These are phyloP conservation scores for Coenobita brevimanus DNA, from an alignment of 1,140 invertebrate genomes.

Conservation along the genomic window DNA sequence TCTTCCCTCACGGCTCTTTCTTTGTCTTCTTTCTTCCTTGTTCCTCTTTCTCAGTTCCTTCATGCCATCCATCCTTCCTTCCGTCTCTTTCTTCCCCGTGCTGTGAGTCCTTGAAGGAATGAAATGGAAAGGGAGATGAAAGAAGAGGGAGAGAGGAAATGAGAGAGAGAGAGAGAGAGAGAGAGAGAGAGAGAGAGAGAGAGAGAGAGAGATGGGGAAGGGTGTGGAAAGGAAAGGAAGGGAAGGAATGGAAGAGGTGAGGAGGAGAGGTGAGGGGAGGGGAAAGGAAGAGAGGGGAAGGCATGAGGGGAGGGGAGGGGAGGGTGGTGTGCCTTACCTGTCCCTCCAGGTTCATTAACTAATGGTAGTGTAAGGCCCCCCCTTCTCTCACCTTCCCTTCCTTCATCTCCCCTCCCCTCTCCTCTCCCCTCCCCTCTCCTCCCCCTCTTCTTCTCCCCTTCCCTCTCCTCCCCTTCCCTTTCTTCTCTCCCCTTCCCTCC, in stretches of 20 bases:
- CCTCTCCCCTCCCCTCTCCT: background rate
- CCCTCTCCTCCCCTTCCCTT: too few relatives aligned
- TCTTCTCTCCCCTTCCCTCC: too few relatives aligned
- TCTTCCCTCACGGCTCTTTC: background rate
- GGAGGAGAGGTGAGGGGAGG: too few relatives aligned
- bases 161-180: background rate
- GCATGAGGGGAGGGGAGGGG: too few relatives aligned
- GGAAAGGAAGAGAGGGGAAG: too few relatives aligned
- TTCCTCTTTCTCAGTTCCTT: background rate
- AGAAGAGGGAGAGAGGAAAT: background rate
- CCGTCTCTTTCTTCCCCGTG: background rate
- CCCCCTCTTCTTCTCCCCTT: background rate
- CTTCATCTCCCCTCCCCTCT: too few relatives aligned
- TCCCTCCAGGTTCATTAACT: too few relatives aligned
- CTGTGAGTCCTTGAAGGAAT: background rate
- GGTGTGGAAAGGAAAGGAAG: too few relatives aligned
- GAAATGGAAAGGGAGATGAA: background rate
- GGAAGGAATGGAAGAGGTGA: too few relatives aligned
- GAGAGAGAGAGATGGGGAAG: conserved; percentile 14
- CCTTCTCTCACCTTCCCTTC: background rate
- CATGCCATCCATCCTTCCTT: background rate
- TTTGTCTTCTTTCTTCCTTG: too few relatives aligned
- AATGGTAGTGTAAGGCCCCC: too few relatives aligned
- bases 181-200: background rate
- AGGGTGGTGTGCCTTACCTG: too few relatives aligned